Base-by-base conservation (phyloP, 2,888 invertebrate genomes). In the Amphipyra berbera region DNA sequence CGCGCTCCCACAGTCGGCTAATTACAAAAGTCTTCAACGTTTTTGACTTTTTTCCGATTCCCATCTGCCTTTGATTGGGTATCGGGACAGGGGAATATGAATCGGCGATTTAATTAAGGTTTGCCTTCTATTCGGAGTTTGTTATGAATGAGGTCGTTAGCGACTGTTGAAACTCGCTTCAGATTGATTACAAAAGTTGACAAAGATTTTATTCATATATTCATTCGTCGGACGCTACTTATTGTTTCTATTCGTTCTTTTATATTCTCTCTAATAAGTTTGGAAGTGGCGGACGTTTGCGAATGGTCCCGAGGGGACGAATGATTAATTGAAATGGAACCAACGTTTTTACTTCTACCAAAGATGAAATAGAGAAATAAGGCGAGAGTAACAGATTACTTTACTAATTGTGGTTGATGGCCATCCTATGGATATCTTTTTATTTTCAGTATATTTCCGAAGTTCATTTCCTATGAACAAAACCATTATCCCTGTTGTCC, bases 21-120 rank as follows among this genome's bases (percentile, higher is more conserved):
- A 83, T 83, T 82, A 82, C 78, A 81, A 83, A 83, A 82, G 81
- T 82, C 86, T 87, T 83, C 83, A 76, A 74, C 80, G 78, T 83
- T 85, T 84, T 83, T 70, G 76, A 79, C 82, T 86, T 85, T 86
- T 87, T 84, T 68, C 41, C 48, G 63, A 71, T 75, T 79, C 76
- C 69, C 69, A 61, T 76, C 77, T 78, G 73, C 78, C 75, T 79
- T 69, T 82, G 80, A 80, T 74, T 73, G 71, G 81, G 79, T 82
- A 82, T 79, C 71, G 76, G 82, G 73, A 77, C 75, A 82, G 52
- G 78, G 73, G 83, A 88, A 87, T 88, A 88, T 88, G 85, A 83
- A 87, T 87, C 76, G 79, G 68, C 75, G 82, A 85, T 85, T 87
- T 86, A 83, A 88, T 87, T 83, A 85, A 84, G 77, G 67, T 66